phyloP scores from a whole-genome alignment of 1,140 invertebrate genomes.

The Subanguina moxae region DNA sequence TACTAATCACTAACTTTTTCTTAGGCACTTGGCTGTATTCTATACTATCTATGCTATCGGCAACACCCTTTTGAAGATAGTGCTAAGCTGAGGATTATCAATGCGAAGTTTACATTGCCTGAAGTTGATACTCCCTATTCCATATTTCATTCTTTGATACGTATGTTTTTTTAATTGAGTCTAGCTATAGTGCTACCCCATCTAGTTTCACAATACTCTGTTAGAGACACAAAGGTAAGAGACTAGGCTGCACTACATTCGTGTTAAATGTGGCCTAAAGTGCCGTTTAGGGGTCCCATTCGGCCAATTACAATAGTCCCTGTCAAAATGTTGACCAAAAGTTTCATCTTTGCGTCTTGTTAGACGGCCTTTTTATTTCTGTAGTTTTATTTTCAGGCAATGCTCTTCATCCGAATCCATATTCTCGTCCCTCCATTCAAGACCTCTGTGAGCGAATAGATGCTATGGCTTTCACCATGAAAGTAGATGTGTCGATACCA shows the following conservation, averaged over 20 bases:
- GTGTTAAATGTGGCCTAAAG: too few relatives aligned
- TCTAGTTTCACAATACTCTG: too few relatives aligned
- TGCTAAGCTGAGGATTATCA: slow-evolving; percentile 87
- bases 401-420: slow-evolving; percentile 72
- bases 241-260: too few relatives aligned
- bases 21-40: slow-evolving; percentile 82
- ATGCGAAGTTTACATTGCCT: slow-evolving; percentile 86
- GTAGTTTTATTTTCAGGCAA: slow-evolving; percentile 22
- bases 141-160: slow-evolving; percentile 83
- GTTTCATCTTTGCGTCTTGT: too few relatives aligned
- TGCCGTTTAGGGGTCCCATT: too few relatives aligned
- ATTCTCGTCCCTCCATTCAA: slow-evolving; percentile 71
- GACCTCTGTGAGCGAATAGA: slow-evolving; percentile 77
- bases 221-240: too few relatives aligned
- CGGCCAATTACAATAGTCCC: too few relatives aligned
- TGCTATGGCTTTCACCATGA: slow-evolving; percentile 64
- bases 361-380: too few relatives aligned
- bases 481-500: slow-evolving; percentile 12
- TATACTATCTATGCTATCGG: slow-evolving; percentile 85
- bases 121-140: slow-evolving; percentile 73
- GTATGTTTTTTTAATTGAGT: slow-evolving; percentile 63
- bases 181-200: not conserved
- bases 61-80: slow-evolving; percentile 94
- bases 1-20: too few relatives aligned
- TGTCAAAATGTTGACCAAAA: too few relatives aligned